These are phyloP conservation scores for Acanthosoma haemorrhoidale DNA, from an alignment of 2,888 invertebrate species.

Conservation along the genomic window DNA sequence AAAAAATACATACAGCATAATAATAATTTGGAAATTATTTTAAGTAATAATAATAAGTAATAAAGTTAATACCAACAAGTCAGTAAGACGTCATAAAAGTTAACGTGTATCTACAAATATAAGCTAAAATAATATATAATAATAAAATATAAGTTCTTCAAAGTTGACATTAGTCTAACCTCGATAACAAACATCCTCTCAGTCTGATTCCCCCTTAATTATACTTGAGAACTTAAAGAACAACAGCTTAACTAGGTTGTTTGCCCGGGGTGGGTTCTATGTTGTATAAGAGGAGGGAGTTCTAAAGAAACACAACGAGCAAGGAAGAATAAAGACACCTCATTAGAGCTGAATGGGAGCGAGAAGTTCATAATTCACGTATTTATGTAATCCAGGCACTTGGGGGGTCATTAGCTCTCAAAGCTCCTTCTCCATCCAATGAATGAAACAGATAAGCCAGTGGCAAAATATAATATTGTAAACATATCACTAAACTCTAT, in stretches of 20 bases:
- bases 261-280: not conserved
- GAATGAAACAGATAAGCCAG: slow-evolving; percentile 5
- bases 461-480: not conserved
- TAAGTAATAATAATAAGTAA: too few species aligned
- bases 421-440: not conserved
- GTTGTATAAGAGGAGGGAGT: not conserved
- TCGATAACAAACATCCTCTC: too few species aligned
- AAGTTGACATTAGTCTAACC: too few species aligned
- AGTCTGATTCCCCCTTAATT: too few species aligned
- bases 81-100: too few species aligned
- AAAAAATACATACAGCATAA: too few species aligned
- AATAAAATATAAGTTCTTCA: too few species aligned
- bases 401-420: slow-evolving; percentile 2
- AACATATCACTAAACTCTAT: not conserved
- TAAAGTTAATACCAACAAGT: too few species aligned
- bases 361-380: not conserved
- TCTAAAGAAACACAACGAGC: not conserved
- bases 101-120: too few species aligned
- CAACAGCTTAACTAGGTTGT: not conserved
- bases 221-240: not conserved
- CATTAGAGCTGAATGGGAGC: slow-evolving; percentile 4
- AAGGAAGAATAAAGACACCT: not conserved
- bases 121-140: too few species aligned
- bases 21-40: too few species aligned
- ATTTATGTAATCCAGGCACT: slow-evolving; percentile 3